Evolutionary conservation across 2,797 vertebrate species (phyloP).

Genomic region (Microcaecilia unicolor): DNA sequence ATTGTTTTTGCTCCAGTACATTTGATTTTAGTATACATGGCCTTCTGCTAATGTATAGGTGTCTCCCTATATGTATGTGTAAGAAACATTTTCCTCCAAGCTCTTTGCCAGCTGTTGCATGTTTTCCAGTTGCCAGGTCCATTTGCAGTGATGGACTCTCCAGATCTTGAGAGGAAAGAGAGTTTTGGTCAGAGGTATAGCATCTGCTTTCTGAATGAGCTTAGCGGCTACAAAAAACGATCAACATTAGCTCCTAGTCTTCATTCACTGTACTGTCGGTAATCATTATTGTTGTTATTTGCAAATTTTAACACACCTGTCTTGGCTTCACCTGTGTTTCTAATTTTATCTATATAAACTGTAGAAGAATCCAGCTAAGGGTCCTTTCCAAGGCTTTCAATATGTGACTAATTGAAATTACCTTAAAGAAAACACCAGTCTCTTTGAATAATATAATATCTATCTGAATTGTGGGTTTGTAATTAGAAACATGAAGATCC

Average conservation of each 20-base stretch:
- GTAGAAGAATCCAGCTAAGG: neutral
- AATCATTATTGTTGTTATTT: constrained; percentile 23
- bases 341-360: constrained; percentile 22
- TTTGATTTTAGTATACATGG: constrained; percentile 36
- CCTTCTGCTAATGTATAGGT: constrained; percentile 64
- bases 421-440: constrained; percentile 13
- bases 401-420: constrained; percentile 7
- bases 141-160: constrained; percentile 56
- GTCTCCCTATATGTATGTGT: constrained; percentile 83
- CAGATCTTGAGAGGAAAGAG: constrained; percentile 24
- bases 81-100: constrained; percentile 79
- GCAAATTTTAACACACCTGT: constrained; percentile 8
- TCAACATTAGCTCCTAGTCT: neutral
- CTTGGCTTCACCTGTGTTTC: no score
- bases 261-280: neutral
- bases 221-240: constrained; percentile 4
- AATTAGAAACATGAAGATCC: constrained; percentile 7
- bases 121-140: constrained; percentile 81
- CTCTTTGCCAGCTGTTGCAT: constrained; percentile 79
- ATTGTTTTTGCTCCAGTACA: constrained; percentile 12
- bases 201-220: constrained; percentile 1
- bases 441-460: neutral
- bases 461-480: neutral
- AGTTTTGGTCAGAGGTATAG: no score
- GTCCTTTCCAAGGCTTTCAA: constrained; percentile 14